These are phyloP conservation scores for Drosophila biarmipes DNA, from an alignment of 1,140 invertebrate species.

Conservation along the genomic window DNA sequence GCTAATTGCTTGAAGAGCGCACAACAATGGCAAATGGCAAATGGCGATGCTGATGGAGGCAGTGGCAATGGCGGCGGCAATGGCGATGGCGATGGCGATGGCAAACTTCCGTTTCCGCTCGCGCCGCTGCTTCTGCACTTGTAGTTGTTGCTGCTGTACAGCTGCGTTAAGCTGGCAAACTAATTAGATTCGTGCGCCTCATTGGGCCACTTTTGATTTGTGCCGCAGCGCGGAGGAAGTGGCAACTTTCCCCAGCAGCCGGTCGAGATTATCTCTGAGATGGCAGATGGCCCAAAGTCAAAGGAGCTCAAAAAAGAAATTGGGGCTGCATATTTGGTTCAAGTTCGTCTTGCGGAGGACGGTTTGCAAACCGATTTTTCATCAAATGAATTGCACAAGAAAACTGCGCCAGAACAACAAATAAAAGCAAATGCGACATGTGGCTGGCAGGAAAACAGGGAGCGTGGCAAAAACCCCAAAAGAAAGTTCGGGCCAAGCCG, in stretches of 20 bases:
- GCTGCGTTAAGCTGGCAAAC: conserved; percentile 59
- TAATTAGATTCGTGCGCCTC: conserved; percentile 78
- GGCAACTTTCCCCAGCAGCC: conserved; percentile 27
- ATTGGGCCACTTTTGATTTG: conserved; percentile 79
- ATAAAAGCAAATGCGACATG: conserved; percentile 76
- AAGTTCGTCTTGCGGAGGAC: conserved; percentile 57
- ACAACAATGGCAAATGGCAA: conserved; percentile 60
- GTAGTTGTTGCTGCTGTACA: neutral
- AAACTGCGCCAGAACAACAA: conserved; percentile 73
- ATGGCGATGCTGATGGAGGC: conserved; percentile 30
- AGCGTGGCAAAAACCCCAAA: conserved; percentile 45
- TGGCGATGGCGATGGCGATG: conserved; percentile 35
- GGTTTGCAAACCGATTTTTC: conserved; percentile 43
- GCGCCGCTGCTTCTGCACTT: conserved; percentile 2
- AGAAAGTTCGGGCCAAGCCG: conserved; percentile 69
- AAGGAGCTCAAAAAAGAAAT: neutral
- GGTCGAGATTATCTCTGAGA: conserved; percentile 33
- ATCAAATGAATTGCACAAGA: conserved; percentile 63
- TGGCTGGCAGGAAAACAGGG: conserved; percentile 60
- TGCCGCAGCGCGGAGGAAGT: conserved; percentile 1
- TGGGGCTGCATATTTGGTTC: conserved; percentile 69
- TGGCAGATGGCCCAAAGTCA: conserved; percentile 27
- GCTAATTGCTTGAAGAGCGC: conserved; percentile 72
- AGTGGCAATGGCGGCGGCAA: conserved; percentile 23
- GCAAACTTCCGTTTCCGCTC: conserved; percentile 69